Evolutionary conservation across 1,140 invertebrate species (phyloP).

Genomic region (Leptonema lineaticorne): DNA sequence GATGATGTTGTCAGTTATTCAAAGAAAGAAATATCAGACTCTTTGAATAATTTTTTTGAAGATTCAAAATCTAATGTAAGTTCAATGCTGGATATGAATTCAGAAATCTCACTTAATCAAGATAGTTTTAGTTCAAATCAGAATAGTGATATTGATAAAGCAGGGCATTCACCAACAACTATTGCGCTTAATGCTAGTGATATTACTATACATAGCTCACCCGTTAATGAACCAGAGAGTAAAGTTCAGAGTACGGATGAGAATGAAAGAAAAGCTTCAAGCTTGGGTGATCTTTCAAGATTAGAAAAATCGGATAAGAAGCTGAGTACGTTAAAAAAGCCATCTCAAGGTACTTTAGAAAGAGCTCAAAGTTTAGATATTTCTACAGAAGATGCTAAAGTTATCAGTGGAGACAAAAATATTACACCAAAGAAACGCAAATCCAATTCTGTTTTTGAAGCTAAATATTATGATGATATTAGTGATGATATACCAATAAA

Average conservation of each 20-base stretch:
- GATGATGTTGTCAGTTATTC: conserved; percentile 53
- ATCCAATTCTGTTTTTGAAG: conserved; percentile 58
- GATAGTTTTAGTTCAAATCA: conserved; percentile 36
- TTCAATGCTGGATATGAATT: conserved; percentile 53
- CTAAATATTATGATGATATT: conserved; percentile 51
- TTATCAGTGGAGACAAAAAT: conserved; percentile 56
- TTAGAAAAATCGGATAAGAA: conserved; percentile 63
- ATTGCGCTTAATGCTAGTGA: conserved; percentile 73
- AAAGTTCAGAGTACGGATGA: conserved; percentile 60
- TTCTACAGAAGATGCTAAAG: conserved; percentile 60
- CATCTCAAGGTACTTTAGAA: conserved; percentile 63
- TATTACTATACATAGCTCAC: conserved; percentile 72
- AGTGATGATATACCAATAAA: conserved; percentile 49
- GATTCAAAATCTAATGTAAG: conserved; percentile 55
- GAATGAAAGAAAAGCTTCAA: conserved; percentile 74
- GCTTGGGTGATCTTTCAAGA: conserved; percentile 76
- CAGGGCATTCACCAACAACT: conserved; percentile 53
- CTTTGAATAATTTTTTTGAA: conserved; percentile 55
- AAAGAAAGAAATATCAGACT: conserved; percentile 52
- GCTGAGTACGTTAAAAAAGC: conserved; percentile 44
- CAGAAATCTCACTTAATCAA: conserved; percentile 51
- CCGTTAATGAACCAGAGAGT: conserved; percentile 58
- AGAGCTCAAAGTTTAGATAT: conserved; percentile 81
- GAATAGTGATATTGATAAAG: conserved; percentile 54
- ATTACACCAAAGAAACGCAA: conserved; percentile 69